Base-by-base conservation (phyloP, 1,140 invertebrate species). In the Drosophila watanabei region DNA sequence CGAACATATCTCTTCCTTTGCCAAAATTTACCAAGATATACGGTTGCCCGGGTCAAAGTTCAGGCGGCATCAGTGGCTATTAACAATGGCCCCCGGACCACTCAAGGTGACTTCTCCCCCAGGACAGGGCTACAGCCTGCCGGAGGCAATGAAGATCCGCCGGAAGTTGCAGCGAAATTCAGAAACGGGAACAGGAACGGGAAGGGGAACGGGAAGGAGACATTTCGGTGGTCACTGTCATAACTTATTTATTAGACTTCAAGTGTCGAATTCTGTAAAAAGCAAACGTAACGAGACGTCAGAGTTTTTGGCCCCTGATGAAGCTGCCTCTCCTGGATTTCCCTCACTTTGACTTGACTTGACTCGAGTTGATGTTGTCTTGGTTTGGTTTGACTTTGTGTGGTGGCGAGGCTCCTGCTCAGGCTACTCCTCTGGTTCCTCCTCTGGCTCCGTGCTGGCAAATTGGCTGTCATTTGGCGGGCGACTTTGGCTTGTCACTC, bases 171-270 rank as follows among this genome's bases (percentile, higher is more conserved):
- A 39, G 32, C 52, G 13, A 13, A 16, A 4, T 24, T 24, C 24
- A 24, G 48, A 28, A 16, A n/a, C 24, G 41, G 51, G 33, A 35
- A 16, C 6, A 28, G 59, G 13, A 46, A 18, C 32, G 45, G 71
- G 51, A 80, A 33, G 45, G 35, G 59, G 13, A 46, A 18, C 32
- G 45, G 71, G 51, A 80, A 33, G 45, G 52, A 49, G 61, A 49
- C 69, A 83, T 69, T 83, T 75, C 69, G 24, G 4, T 18, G 59
- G 35, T 11, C 59, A 76, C 75, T 79, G 61, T 83, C 81, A 83
- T 83, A 83, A 83, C 70, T 83, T 83, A 83, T 83, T 82, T 83
- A 83, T 83, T 70, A 71, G 76, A 83, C 76, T 83, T 83, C 75
- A 83, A 83, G 82, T 83, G 80, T 83, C 80, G 79, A 83, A 83